Base-by-base conservation (phyloP, 2,888 invertebrate species). In the Scaptomyza flava region DNA sequence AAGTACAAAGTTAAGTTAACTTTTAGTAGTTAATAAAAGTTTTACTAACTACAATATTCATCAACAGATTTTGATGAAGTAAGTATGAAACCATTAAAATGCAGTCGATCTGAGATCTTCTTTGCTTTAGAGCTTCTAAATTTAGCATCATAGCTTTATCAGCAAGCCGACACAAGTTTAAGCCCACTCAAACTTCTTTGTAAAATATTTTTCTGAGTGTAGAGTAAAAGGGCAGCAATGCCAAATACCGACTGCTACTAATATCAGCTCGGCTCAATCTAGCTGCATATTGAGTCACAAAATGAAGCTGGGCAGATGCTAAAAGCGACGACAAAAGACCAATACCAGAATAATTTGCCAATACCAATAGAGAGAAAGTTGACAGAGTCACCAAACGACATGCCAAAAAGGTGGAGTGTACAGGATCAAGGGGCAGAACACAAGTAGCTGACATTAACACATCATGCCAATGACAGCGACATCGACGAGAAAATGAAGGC, bases 381-480 rank as follows among this genome's bases (percentile, higher is more conserved):
- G 59, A 62, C 30, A 43, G 45, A 43, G 48, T 52, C 41, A 6
- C 11, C 41, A n/a, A 34, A 47, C 11, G 42, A 11, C 20, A 20
- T 30, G 41, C 30, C 14, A 6, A 14, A 30, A 12, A 20, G 41
- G 31, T 9, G 38, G 33, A 54, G 54, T 62, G 45, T 50, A 50
- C 23, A 59, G 62, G 51, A 36, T 42, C 45, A 66, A 30, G 66
- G 68, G 31, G 50, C 63, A 56, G 36, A 63, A 63, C 47, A 36
- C 71, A 68, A 75, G 53, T 74, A 51, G 76, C 68, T 81, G 82
- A 73, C 82, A 89, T 85, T 85, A 85, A 81, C 85, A 85, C 89
- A 85, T 85, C 85, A 89, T 85, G 82, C 64, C 67, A 73, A 64
- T 84, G 84, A 83, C 84, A 83, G 88, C 66, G 33, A 64, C 88